A percentile compares a stretch with the other conserved stretches of the same genome.
These are phyloP conservation scores for Scolopax mira DNA, from an alignment of 2,113 vertebrate genomes.

Conservation along the genomic window DNA sequence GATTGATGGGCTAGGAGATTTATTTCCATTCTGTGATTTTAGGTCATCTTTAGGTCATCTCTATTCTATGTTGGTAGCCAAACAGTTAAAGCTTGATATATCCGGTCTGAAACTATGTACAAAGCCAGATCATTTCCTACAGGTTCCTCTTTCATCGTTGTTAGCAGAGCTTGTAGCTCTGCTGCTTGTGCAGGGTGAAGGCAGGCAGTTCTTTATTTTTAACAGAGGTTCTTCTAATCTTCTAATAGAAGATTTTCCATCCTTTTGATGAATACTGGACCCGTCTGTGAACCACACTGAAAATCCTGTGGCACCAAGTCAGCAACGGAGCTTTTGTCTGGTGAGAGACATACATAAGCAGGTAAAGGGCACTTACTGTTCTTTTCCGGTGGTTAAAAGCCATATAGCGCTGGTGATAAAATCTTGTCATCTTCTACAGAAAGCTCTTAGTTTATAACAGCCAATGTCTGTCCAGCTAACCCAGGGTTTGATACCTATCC, in stretches of 20 bases:
- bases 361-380: slow-evolving; percentile 9
- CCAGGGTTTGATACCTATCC: neutral
- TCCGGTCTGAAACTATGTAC: neutral
- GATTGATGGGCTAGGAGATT: neutral
- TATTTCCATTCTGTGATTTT: neutral
- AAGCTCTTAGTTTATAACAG: neutral
- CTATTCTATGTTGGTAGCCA: neutral
- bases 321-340: neutral
- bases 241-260: neutral
- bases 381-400: neutral
- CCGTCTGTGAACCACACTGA: neutral
- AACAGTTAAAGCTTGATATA: slow-evolving; percentile 32
- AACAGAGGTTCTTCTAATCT: neutral
- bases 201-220: neutral
- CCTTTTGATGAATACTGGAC: neutral
- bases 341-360: neutral
- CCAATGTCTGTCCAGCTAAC: neutral
- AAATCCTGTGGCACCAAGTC: neutral
- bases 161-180: neutral
- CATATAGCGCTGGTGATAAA: neutral
- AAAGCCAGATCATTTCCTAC: slow-evolving; percentile 30
- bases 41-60: neutral
- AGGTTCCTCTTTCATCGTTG: neutral
- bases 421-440: neutral
- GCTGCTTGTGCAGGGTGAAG: neutral